phyloP scores from a whole-genome alignment of 2,888 invertebrate genomes.

The Cephalotes varians region DNA sequence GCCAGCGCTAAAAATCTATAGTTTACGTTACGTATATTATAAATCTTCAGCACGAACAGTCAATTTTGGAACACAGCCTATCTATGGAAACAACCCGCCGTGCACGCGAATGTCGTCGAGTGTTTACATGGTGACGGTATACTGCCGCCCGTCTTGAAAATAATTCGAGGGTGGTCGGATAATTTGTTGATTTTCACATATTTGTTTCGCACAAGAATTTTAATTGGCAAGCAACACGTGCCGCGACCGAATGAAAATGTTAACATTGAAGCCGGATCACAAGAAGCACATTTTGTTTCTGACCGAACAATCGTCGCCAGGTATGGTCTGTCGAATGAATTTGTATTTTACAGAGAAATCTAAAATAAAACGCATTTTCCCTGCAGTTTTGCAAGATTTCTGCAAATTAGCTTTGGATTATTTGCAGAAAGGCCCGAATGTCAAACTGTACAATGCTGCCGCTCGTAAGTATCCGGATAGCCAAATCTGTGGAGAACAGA shows the following conservation, averaged over 20 bases:
- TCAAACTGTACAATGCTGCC: constrained; percentile 88
- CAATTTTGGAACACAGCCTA: background rate
- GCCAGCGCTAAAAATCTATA: no score
- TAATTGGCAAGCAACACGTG: background rate
- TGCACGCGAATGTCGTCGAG: background rate
- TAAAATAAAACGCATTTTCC: constrained; percentile 71
- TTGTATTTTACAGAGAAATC: constrained; percentile 48
- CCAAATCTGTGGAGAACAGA: background rate
- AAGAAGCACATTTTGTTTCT: constrained; percentile 87
- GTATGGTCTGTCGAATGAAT: constrained; percentile 76
- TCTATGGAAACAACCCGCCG: background rate
- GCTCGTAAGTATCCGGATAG: constrained; percentile 86
- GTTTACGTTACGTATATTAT: no score
- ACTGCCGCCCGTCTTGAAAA: background rate
- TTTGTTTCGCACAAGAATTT: background rate
- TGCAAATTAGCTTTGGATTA: constrained; percentile 90
- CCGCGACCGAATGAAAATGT: constrained; percentile 61
- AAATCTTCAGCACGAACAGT: no score
- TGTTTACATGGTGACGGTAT: background rate
- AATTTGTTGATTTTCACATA: background rate
- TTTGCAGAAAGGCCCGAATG: constrained; percentile 89
- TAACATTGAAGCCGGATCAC: constrained; percentile 87
- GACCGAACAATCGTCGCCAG: constrained; percentile 86
- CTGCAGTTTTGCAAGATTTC: constrained; percentile 90
- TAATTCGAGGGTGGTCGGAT: background rate